These are phyloP conservation scores for Diprion similis DNA, from an alignment of 1,140 invertebrate genomes.

Conservation along the genomic window DNA sequence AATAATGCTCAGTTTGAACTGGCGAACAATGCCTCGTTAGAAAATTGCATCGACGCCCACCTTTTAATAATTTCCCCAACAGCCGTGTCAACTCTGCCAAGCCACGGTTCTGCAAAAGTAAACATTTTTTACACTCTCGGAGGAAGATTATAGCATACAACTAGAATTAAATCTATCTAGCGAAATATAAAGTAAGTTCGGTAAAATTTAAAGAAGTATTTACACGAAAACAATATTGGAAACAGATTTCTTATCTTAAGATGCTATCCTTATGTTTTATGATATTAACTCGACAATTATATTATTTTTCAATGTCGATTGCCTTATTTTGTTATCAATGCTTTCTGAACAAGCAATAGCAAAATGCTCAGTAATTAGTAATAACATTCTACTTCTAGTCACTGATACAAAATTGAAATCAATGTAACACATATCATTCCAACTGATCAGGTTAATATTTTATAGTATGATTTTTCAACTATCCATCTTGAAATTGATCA, in stretches of 20 bases:
- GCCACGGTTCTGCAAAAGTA: slow-evolving; percentile 50
- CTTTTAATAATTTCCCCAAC: slow-evolving; percentile 39
- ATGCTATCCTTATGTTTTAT: slow-evolving; percentile 22
- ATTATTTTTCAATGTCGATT: background rate
- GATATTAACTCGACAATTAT: background rate
- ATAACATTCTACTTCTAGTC: too few relatives aligned
- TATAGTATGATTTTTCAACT: too few relatives aligned
- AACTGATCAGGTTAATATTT: too few relatives aligned
- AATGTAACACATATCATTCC: too few relatives aligned
- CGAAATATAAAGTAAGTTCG: background rate
- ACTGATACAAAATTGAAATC: too few relatives aligned
- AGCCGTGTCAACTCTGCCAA: slow-evolving; percentile 37
- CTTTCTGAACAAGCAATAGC: too few relatives aligned
- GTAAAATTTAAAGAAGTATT: too few relatives aligned
- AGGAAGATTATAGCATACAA: slow-evolving; percentile 33
- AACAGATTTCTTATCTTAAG: background rate
- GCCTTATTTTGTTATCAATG: too few relatives aligned
- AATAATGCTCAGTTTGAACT: slow-evolving; percentile 6
- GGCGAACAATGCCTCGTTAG: slow-evolving; percentile 22
- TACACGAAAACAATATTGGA: too few relatives aligned
- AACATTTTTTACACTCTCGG: slow-evolving; percentile 43
- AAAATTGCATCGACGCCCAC: slow-evolving; percentile 41
- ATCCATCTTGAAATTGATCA: too few relatives aligned
- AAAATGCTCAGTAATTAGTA: too few relatives aligned
- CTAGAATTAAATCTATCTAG: slow-evolving; percentile 4